phyloP scores from a whole-genome alignment of 2,888 invertebrate genomes.

The Xestoiulus laeticollis region DNA sequence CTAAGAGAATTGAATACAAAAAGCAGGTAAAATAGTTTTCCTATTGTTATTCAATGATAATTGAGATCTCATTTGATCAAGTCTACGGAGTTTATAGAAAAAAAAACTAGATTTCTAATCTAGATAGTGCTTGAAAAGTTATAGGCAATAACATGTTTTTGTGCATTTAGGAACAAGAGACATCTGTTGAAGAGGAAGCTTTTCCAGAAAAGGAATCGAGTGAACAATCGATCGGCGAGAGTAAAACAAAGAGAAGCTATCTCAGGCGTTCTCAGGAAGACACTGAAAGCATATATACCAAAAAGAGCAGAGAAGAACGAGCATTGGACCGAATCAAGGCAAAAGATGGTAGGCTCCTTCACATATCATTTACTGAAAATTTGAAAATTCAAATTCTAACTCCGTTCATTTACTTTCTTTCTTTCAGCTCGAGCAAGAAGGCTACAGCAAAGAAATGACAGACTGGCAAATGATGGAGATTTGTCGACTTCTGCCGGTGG shows the following conservation, averaged over 20 bases:
- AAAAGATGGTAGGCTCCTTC: background rate
- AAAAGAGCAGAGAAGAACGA: background rate
- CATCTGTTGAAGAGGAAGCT: background rate
- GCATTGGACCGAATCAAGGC: background rate
- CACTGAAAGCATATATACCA: background rate
- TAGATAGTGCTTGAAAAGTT: background rate
- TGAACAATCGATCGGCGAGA: background rate
- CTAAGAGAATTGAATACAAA: slow-evolving; percentile 71
- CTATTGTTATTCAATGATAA: background rate
- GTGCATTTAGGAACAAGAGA: background rate
- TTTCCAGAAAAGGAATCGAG: background rate
- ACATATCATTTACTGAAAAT: no score
- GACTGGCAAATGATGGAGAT: background rate
- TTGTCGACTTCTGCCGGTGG: background rate
- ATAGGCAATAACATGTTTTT: no score
- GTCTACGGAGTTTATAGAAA: no score
- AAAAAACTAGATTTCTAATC: no score
- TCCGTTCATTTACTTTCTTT: background rate
- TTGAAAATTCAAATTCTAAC: no score
- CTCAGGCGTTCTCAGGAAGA: background rate
- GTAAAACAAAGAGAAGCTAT: background rate
- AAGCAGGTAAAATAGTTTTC: background rate
- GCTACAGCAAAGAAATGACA: background rate
- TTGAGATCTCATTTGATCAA: no score
- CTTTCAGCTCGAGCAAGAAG: background rate